Evolutionary conservation across 2,888 invertebrate species (phyloP).

Genomic region (Horisme vitalbata): DNA sequence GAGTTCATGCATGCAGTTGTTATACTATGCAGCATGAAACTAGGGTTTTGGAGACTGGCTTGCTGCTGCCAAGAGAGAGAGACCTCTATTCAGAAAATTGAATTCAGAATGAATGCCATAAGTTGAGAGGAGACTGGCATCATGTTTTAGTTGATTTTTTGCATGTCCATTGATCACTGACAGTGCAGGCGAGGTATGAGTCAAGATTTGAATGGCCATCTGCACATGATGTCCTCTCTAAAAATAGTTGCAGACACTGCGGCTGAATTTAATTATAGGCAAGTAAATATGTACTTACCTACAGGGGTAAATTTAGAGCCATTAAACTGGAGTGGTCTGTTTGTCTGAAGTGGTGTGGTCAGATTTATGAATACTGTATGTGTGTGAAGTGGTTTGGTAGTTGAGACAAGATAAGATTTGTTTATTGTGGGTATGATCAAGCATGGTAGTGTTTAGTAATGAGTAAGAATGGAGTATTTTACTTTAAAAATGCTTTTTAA

Average conservation of each 20-base stretch:
- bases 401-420: not conserved
- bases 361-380: constrained; percentile 16
- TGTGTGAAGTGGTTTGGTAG: constrained; percentile 12
- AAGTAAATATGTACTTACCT: constrained; percentile 25
- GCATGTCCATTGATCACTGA: constrained; percentile 43
- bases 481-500: too few relatives aligned
- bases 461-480: too few relatives aligned
- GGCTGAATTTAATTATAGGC: constrained; percentile 42
- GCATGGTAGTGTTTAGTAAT: too few relatives aligned
- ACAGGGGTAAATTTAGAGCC: constrained; percentile 24
- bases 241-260: constrained; percentile 55
- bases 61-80: too few relatives aligned
- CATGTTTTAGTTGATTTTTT: not conserved
- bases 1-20: too few relatives aligned
- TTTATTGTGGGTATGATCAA: too few relatives aligned
- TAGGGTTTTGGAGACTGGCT: too few relatives aligned
- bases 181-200: constrained; percentile 46
- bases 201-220: constrained; percentile 50
- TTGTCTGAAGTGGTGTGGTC: constrained; percentile 13
- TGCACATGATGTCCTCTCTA: constrained; percentile 55
- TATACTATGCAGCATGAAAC: too few relatives aligned
- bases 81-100: not conserved
- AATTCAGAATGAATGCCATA: not conserved
- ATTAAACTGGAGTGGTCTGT: constrained; percentile 10
- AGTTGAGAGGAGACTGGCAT: constrained; percentile 6